A percentile compares a stretch with the other conserved stretches of the same genome.
Evolutionary conservation across 2,113 vertebrate species (phyloP).

Genomic region (Elaphurus davidianus): DNA sequence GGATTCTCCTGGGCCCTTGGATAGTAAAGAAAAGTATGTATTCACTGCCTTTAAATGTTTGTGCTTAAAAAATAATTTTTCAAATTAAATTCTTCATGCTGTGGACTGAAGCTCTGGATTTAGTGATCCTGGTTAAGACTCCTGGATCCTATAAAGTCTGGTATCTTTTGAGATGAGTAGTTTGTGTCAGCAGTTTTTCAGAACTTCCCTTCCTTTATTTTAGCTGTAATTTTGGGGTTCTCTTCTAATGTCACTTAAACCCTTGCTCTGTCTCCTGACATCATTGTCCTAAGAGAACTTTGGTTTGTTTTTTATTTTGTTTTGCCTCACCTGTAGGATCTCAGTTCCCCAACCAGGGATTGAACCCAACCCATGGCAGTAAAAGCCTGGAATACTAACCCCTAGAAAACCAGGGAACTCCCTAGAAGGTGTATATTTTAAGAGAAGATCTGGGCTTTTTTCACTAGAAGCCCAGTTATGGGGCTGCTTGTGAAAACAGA

Average conservation of each 20-base stretch:
- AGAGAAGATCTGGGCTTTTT: neutral
- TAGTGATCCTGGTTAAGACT: neutral
- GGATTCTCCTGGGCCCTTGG: constrained; percentile 76
- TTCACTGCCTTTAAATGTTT: neutral
- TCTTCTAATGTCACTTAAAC: neutral
- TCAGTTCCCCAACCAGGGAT: neutral
- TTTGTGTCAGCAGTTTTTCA: neutral
- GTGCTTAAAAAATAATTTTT: neutral
- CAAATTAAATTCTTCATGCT: fast-evolving
- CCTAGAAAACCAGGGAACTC: neutral
- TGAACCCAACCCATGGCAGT: neutral
- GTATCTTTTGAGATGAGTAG: neutral
- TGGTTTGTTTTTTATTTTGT: neutral
- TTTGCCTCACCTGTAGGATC: neutral
- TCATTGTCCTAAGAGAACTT: neutral
- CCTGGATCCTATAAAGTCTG: neutral
- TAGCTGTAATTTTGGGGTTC: neutral
- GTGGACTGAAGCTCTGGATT: neutral
- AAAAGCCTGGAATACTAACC: neutral
- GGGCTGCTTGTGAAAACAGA: neutral
- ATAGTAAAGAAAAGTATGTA: constrained; percentile 81
- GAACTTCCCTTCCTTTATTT: neutral
- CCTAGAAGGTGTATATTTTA: neutral
- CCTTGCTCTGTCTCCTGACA: neutral
- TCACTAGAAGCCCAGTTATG: fast-evolving